These are phyloP conservation scores for Prolemur simus DNA, from an alignment of 2,113 vertebrate genomes.

Conservation along the genomic window DNA sequence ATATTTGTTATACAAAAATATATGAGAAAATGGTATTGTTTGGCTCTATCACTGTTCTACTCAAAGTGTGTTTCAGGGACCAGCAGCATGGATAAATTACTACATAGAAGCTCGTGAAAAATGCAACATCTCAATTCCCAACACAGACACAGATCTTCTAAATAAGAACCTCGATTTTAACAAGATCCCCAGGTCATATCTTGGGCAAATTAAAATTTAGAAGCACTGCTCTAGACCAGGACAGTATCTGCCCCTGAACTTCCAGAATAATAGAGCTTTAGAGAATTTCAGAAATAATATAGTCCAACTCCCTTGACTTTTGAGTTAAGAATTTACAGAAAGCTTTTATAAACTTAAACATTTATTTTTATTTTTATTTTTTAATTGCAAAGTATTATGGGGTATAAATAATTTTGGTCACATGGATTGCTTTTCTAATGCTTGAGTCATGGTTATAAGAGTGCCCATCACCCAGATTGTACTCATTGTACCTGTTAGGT, in stretches of 20 bases:
- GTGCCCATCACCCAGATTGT: too few species aligned
- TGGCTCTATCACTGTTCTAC: background rate
- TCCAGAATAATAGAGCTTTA: background rate
- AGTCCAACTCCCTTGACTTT: background rate
- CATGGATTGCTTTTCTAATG: too few species aligned
- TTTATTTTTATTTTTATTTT: background rate
- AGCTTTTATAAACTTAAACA: background rate
- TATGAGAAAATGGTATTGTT: background rate
- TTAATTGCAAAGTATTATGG: too few species aligned
- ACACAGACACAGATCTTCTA: background rate
- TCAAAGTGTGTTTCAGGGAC: background rate
- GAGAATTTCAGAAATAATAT: background rate
- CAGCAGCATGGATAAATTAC: background rate
- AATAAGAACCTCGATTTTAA: background rate
- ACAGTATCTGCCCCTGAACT: background rate
- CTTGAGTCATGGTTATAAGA: too few species aligned
- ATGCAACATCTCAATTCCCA: background rate
- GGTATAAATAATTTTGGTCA: too few species aligned
- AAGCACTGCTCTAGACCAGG: background rate
- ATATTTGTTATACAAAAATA: background rate
- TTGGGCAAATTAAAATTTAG: background rate
- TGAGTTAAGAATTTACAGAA: background rate
- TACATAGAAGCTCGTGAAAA: background rate
- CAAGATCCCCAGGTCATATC: background rate
- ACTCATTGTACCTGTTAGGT: too few species aligned